Evolutionary conservation across 2,888 invertebrate genomes (phyloP).

Genomic region (Philaethria dido): DNA sequence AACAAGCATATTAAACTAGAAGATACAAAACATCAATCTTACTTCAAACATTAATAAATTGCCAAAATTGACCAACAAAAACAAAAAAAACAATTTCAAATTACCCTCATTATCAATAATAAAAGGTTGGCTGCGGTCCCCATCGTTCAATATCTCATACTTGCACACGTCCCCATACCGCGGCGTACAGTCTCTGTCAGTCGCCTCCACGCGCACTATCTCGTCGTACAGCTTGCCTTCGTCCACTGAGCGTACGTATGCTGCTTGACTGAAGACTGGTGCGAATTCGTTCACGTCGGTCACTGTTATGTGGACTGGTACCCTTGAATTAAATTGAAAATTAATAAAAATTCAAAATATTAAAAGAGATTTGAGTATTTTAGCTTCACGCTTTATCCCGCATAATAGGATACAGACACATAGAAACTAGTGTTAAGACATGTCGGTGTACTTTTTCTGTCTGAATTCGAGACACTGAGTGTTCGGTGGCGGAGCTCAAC

Average conservation of each 20-base stretch:
- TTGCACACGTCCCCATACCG: conserved; percentile 98
- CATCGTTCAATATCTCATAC: conserved; percentile 92
- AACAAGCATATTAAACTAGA: too few relatives aligned
- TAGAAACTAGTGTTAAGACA: too few relatives aligned
- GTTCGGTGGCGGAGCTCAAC: too few relatives aligned
- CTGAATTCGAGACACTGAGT: too few relatives aligned
- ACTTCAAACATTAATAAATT: too few relatives aligned
- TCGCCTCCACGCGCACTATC: conserved; percentile 95
- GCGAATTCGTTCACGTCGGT: conserved; percentile 98
- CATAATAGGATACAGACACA: too few relatives aligned
- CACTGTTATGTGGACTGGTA: conserved; percentile 96
- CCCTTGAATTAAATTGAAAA: conserved; percentile 79
- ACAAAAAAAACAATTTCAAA: conserved; percentile 36
- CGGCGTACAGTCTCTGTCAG: conserved; percentile 97
- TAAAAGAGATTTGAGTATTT: too few relatives aligned
- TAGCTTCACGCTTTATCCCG: too few relatives aligned
- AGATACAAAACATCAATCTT: too few relatives aligned
- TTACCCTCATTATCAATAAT: conserved; percentile 94
- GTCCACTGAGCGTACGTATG: conserved; percentile 94
- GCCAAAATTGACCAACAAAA: too few relatives aligned
- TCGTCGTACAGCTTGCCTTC: conserved; percentile 96
- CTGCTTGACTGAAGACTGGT: conserved; percentile 94
- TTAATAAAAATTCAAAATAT: background rate
- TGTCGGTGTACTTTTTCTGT: too few relatives aligned
- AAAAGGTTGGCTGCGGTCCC: conserved; percentile 89